Evolutionary conservation across 2,113 vertebrate genomes (phyloP).

Genomic region (Alexandromys fortis): DNA sequence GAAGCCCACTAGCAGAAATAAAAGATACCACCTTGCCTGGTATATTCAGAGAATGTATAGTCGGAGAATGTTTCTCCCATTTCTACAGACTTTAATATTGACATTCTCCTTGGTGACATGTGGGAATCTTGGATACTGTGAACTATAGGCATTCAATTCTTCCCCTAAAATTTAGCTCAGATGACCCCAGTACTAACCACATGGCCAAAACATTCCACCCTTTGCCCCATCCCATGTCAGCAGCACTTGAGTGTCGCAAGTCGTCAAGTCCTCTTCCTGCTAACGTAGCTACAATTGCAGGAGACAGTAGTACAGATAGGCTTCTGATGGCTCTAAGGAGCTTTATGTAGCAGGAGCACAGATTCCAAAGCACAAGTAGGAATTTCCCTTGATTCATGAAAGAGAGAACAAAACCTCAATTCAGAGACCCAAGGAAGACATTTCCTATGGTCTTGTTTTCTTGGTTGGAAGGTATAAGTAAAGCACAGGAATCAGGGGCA

Average conservation of each 20-base stretch:
- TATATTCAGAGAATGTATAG: constrained; percentile 2
- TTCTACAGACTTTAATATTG: not conserved
- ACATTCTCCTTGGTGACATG: constrained; percentile 44
- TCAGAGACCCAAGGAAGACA: not conserved
- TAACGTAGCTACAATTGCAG: not conserved
- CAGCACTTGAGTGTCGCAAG: too few relatives aligned
- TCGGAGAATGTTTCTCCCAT: not conserved
- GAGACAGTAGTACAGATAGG: rapidly evolving
- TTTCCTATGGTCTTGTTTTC: not conserved
- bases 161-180: not conserved
- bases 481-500: rapidly evolving
- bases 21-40: not conserved
- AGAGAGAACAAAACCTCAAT: not conserved
- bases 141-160: not conserved
- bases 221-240: not conserved
- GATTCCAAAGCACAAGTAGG: not conserved
- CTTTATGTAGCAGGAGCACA: not conserved
- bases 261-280: not conserved
- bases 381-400: not conserved
- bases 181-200: rapidly evolving
- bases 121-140: not conserved
- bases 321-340: not conserved
- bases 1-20: not conserved
- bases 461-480: not conserved
- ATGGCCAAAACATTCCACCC: not conserved